Evolutionary conservation across 2,888 invertebrate species (phyloP).

Genomic region (Chelonus formosanus): DNA sequence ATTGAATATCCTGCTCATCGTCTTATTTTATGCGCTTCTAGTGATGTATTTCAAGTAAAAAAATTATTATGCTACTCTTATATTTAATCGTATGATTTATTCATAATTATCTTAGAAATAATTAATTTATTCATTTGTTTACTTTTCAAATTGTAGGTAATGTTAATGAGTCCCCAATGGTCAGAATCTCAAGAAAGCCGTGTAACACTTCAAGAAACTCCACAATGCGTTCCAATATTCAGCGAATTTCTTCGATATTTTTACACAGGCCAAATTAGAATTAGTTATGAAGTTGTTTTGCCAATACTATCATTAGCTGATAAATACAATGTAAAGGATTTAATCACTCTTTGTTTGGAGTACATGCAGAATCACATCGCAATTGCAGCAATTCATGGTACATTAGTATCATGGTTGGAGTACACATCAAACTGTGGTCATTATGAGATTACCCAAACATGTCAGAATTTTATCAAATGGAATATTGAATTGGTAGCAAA

Average conservation of each 20-base stretch:
- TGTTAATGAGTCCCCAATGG: conserved; percentile 95
- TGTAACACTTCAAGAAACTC: conserved; percentile 86
- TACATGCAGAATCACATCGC: conserved; percentile 91
- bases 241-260: conserved; percentile 88
- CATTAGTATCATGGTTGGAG: conserved; percentile 89
- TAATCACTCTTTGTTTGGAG: conserved; percentile 81
- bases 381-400: conserved; percentile 82
- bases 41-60: conserved; percentile 91
- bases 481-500: conserved; percentile 86
- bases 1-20: conserved; percentile 87
- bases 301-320: conserved; percentile 90
- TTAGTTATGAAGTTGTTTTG: conserved; percentile 85
- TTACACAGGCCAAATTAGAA: conserved; percentile 89
- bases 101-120: conserved; percentile 19
- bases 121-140: conserved; percentile 13
- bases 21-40: conserved; percentile 90
- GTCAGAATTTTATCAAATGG: conserved; percentile 88
- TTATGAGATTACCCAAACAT: conserved; percentile 74
- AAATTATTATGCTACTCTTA: not conserved
- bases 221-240: conserved; percentile 85
- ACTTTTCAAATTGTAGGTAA: conserved; percentile 71
- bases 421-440: conserved; percentile 88
- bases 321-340: conserved; percentile 93
- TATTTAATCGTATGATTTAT: not conserved
- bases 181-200: conserved; percentile 86